A percentile compares a stretch with the other conserved stretches of the same genome.
Evolutionary conservation across 2,888 invertebrate species (phyloP).

Genomic region (Spicauda simplicius): DNA sequence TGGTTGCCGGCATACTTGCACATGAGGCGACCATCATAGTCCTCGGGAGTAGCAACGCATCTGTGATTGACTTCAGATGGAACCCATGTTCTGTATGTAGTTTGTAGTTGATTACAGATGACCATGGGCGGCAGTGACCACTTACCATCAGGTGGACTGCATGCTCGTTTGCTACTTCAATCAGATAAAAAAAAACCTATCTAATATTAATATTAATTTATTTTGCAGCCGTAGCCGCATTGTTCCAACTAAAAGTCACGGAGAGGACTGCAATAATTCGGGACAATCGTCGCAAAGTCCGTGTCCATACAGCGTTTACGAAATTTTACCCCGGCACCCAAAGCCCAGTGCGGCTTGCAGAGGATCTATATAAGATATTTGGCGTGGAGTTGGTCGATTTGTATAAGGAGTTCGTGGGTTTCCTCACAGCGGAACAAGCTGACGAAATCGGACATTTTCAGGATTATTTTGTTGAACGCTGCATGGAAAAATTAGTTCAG

Average conservation of each 20-base stretch:
- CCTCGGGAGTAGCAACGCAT: too few relatives aligned
- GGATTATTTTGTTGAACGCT: conserved; percentile 65
- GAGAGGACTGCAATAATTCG: conserved; percentile 45
- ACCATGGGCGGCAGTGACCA: too few relatives aligned
- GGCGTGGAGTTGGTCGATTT: conserved; percentile 57
- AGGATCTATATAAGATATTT: conserved; percentile 48
- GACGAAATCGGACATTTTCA: conserved; percentile 58
- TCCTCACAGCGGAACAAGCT: conserved; percentile 70
- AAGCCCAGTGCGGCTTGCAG: conserved; percentile 52
- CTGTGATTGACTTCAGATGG: too few relatives aligned
- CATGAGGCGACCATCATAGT: too few relatives aligned
- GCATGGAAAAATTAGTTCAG: conserved; percentile 55
- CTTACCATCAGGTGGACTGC: too few relatives aligned
- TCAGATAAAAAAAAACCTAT: too few relatives aligned
- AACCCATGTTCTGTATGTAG: too few relatives aligned
- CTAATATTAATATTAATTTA: neutral
- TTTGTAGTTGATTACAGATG: too few relatives aligned
- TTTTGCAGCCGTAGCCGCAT: conserved; percentile 59
- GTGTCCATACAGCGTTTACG: conserved; percentile 49
- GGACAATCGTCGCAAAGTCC: conserved; percentile 49
- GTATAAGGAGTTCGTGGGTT: conserved; percentile 67
- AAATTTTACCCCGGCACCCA: conserved; percentile 53
- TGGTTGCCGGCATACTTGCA: too few relatives aligned
- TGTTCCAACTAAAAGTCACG: conserved; percentile 61
- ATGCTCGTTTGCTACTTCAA: too few relatives aligned